Evolutionary conservation across 2,797 vertebrate genomes (phyloP), one percentile per base, ranked within the genome.

Genomic region (Anas flavirostris): DNA sequence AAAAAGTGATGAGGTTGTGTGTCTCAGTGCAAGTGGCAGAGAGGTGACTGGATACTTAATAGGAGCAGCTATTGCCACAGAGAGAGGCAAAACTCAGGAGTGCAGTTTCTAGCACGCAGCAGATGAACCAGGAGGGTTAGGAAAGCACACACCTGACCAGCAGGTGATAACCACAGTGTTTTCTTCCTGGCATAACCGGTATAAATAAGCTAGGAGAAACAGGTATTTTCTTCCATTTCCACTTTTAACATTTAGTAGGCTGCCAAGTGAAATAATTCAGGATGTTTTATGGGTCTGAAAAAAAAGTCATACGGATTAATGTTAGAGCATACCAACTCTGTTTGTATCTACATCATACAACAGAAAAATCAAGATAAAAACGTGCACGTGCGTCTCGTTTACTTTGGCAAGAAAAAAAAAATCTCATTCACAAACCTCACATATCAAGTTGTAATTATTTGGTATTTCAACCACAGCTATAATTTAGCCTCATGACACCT

Each of bases 21-120:
- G 1, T 12, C 10, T 26, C 22, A 55, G 15, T 7, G 22, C 0
- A 0, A 88, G 44, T 9, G 33, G 58, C 29, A 31, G 0, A 0
- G 4, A 50, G 44, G 23, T 60, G 33, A 43, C 48, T 37, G 22
- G 44, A 70, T 31, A 52, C 8, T 21, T 14, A 63, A n/a, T 33
- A 31, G 41, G 35, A 79, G 64, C 31, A 63, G 33, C 31, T 50
- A 4, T 1, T 21, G 58, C 29, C 48, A 76, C 25, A 64, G 23
- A 0, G 5, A 67, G 53, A 83, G 15, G 28, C 19, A 83, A 88
- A 81, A 50, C 31, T 13, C 77, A 76, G 31, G 28, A 91, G 5
- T 13, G 5, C 37, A 55, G 33, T 23, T 72, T 37, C 44, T 3
- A 43, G 25, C 17, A 10, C 25, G 68, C 48, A 79, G 22, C 5